Evolutionary conservation across 2,113 vertebrate species (phyloP), one percentile per base, ranked within the genome.

Genomic region (Typhlomys cinereus): DNA sequence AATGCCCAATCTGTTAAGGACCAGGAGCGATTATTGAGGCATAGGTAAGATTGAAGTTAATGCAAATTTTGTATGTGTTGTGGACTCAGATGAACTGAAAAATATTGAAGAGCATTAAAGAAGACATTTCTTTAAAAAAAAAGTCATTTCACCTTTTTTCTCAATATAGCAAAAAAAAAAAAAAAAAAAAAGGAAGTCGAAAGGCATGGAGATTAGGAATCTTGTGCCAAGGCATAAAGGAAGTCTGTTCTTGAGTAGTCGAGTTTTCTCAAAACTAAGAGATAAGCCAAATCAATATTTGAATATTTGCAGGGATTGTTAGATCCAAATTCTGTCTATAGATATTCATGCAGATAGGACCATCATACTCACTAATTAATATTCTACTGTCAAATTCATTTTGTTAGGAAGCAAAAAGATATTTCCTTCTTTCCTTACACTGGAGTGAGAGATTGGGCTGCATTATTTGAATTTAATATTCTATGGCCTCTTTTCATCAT

Each of bases 11-110:
- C 89, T 29, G 1, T 90, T 69, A 95, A 94, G 69, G 96, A 97
- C 69, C 97, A 94, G 46, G 97, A 97, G 23, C 59, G 8, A 12
- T 86, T 96, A 85, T 91, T 97, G 82, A 89, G 96, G 52, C 95
- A 97, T 91, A 95, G 96, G 97, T 97, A 69, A 88, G 57, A 69
- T 1, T 41, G 5, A 80, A 62, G 34, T 67, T 61, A 66, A 44
- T 39, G 23, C 5, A 46, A 18, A 15, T 36, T 79, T 79, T 74
- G 29, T n/a, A 27, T 69, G 27, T 50, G 41, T 50, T 48, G 59
- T 66, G 8, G 17, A 50, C 27, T 14, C 1, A 46, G 11, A 34
- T 86, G 41, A 54, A 36, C 31, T 75, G 23, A 23, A 71, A 81
- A 80, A 41, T 57, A n/a, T 13, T 71, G 25, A 36, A 66, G 88